A percentile compares a stretch with the other conserved stretches of the same genome.
These are phyloP conservation scores for Manis javanica DNA, from an alignment of 2,797 vertebrate species.

Conservation along the genomic window DNA sequence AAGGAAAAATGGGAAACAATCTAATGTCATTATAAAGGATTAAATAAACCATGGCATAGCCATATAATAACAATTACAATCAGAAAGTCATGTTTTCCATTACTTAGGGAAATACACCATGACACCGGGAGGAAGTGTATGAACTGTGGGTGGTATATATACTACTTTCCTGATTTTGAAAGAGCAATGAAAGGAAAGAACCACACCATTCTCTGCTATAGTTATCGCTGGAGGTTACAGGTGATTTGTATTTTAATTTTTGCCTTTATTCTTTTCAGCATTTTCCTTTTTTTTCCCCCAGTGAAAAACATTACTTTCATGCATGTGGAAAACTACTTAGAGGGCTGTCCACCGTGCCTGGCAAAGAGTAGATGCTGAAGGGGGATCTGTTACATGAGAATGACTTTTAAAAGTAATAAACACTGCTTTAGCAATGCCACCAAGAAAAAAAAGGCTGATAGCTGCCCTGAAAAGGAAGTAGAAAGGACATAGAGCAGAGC, in stretches of 20 bases:
- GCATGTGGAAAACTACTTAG: neutral
- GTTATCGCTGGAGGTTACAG: neutral
- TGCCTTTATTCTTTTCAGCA: neutral
- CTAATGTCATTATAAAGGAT: neutral
- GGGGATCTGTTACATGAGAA: neutral
- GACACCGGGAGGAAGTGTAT: neutral
- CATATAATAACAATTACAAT: neutral
- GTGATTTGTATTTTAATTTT: neutral
- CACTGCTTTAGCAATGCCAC: neutral
- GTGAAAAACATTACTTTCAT: neutral
- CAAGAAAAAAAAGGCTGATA: neutral
- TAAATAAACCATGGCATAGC: neutral
- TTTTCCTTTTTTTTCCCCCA: neutral
- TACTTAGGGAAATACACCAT: neutral
- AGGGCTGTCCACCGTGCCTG: neutral
- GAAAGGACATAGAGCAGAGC: neutral
- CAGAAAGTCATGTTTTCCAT: neutral
- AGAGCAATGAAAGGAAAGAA: conserved; percentile 8
- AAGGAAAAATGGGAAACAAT: neutral
- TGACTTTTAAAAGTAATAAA: neutral
- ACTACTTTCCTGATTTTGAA: neutral
- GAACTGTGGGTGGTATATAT: fast-evolving
- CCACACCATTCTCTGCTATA: neutral
- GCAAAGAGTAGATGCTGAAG: neutral
- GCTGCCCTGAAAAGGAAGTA: neutral